Base-by-base conservation (phyloP, 2,797 vertebrate species). In the Hippocampus kuda region DNA sequence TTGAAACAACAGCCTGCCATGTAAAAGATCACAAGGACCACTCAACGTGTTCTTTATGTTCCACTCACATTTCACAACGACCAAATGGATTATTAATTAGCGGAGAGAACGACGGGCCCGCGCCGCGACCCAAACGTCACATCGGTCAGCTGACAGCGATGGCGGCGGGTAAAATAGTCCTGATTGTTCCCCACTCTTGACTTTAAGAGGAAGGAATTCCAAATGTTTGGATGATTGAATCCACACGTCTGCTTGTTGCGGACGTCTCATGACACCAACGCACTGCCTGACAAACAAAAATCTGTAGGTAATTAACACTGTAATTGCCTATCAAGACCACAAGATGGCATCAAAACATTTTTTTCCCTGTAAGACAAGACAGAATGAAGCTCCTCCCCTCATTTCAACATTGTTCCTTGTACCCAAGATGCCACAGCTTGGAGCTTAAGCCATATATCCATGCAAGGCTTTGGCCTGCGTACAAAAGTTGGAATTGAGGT, bases 131-230 rank as follows among this genome's bases (percentile, higher is more conserved):
- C 30, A 41, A 67, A 83, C 51, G 66, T 81, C 84, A 85, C 67
- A 78, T 60, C 74, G 77, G 81, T 91, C 88, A 90, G 84, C 86
- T 89, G 88, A 90, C 86, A 82, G 80, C 75, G 83, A 86, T 85
- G 74, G 73, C 66, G 71, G 66, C 30, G 71, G 69, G 78, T 88
- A 88, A 60, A 89, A 91, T 86, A 80, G 82, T 67, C 73, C 68
- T 56, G 73, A 89, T 89, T 91, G 90, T 91, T 84, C 76, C 75
- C 24, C 51, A 70, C 70, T 65, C 74, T 34, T 76, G 79, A 80
- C 77, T 83, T 83, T 84, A 89, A 88, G 80, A 88, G 84, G 79
- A 89, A 89, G 86, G 88, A 90, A 89, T 90, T 88, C 84, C 77
- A 83, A 78, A 88, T 81, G 78, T 76, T 75, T 81, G 77, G 78